phyloP scores from a whole-genome alignment of 1,140 invertebrate genomes.

The Nylanderia fulva region DNA sequence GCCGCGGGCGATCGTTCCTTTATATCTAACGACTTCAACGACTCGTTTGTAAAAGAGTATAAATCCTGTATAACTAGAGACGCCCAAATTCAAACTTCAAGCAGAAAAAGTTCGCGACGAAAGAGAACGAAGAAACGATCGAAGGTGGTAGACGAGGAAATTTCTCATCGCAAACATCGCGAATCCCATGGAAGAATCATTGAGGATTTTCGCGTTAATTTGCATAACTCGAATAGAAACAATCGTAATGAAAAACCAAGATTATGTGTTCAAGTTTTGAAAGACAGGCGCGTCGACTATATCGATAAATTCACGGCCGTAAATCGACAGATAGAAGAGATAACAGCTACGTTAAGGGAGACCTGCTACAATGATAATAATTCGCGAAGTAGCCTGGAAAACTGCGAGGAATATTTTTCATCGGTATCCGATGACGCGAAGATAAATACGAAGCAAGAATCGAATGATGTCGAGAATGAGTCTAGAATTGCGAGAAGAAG shows the following conservation, averaged over 20 bases:
- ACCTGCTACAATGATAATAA: conserved; percentile 17
- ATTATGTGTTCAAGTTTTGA: not conserved
- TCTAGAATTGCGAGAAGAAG: not conserved
- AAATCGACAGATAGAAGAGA: conserved; percentile 42
- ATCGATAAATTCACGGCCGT: conserved; percentile 45
- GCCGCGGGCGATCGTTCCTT: not conserved
- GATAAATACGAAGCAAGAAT: not conserved
- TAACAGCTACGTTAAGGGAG: conserved; percentile 37
- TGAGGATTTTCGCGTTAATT: not conserved
- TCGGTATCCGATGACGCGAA: not conserved
- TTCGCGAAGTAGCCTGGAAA: not conserved
- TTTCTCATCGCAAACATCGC: not conserved
- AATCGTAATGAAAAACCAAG: not conserved
- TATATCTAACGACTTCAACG: not conserved
- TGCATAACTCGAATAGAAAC: not conserved
- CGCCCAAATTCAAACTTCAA: conserved; percentile 40
- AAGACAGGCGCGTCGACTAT: conserved; percentile 31
- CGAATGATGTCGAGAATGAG: not conserved
- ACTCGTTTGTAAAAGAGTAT: not conserved
- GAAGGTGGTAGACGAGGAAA: not conserved
- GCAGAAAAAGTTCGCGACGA: not conserved
- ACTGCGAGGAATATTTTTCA: not conserved
- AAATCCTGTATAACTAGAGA: not conserved
- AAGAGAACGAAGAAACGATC: not conserved
- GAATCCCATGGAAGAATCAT: not conserved